Evolutionary conservation across 2,113 vertebrate species (phyloP).

Genomic region (Trematocara macrostoma): DNA sequence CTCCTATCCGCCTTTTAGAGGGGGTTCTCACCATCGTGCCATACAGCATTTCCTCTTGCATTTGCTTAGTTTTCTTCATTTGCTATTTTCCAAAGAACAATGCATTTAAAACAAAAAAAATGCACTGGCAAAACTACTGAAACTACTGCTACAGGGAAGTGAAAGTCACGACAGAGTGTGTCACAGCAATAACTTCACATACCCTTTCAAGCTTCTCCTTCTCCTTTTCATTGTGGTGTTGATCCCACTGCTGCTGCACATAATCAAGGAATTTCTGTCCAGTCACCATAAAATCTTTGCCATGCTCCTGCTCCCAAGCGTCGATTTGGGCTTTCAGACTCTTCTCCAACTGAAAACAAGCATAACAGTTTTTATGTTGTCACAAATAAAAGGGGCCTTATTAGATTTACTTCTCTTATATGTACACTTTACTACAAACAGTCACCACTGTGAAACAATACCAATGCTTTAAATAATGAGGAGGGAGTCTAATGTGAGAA

Average conservation of each 20-base stretch:
- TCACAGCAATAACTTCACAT: background rate
- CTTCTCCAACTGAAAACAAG: slow-evolving; percentile 81
- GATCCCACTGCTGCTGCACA: slow-evolving; percentile 82
- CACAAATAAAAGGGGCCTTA: background rate
- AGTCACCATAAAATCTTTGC: slow-evolving; percentile 77
- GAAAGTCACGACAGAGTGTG: background rate
- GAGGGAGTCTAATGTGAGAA: background rate
- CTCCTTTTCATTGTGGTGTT: slow-evolving; percentile 82
- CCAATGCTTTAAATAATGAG: background rate
- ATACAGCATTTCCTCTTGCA: slow-evolving; percentile 83
- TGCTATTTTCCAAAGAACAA: slow-evolving; percentile 68
- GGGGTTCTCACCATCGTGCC: slow-evolving; percentile 78
- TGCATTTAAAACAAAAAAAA: background rate
- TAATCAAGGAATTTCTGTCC: slow-evolving; percentile 84
- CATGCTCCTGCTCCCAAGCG: slow-evolving; percentile 77
- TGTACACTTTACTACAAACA: background rate
- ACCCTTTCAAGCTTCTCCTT: slow-evolving; percentile 86
- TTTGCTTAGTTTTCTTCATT: slow-evolving; percentile 86
- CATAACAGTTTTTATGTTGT: background rate
- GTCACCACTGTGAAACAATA: background rate
- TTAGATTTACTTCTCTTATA: background rate
- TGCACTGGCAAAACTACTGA: background rate
- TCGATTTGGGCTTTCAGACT: slow-evolving; percentile 78
- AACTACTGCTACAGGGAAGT: too few relatives aligned
- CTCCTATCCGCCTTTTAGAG: slow-evolving; percentile 73